Conservation (phyloP, 2,888 invertebrate species). For the Carterocephalus palaemon region DNA sequence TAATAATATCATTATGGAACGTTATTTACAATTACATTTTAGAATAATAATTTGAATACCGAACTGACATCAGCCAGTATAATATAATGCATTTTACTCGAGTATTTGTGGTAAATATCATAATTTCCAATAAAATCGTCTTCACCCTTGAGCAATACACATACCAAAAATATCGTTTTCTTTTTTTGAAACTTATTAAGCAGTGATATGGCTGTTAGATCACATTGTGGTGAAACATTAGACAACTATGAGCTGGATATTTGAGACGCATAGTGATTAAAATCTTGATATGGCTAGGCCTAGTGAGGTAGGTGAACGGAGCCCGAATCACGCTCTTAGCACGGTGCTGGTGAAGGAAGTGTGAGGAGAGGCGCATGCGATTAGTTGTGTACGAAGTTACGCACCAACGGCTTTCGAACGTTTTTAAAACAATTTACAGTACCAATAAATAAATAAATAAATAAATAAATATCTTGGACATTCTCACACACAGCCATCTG, state of each 20-base stretch:
- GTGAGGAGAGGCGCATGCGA: constrained; percentile 62
- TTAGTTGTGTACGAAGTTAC: constrained; percentile 49
- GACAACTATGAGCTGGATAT: constrained; percentile 3
- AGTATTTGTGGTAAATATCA: constrained; percentile 50
- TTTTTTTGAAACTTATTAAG: constrained; percentile 53
- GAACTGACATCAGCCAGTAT: constrained; percentile 33
- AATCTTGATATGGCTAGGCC: constrained; percentile 9
- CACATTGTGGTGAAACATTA: constrained; percentile 41
- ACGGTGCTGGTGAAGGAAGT: constrained; percentile 49
- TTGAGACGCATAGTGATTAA: constrained; percentile 2
- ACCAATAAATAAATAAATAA: too few species aligned
- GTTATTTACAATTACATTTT: constrained; percentile 52
- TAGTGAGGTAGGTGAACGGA: neutral
- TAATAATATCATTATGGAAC: constrained; percentile 44
- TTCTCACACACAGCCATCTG: too few species aligned
- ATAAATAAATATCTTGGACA: too few species aligned
- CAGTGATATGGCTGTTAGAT: constrained; percentile 71
- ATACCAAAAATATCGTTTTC: constrained; percentile 72
- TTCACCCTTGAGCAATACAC: constrained; percentile 69
- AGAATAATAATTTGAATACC: constrained; percentile 44
- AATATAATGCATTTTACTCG: constrained; percentile 41
- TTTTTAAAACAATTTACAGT: constrained; percentile 15
- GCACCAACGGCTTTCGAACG: constrained; percentile 46
- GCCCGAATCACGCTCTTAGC: neutral
- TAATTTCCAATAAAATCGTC: constrained; percentile 54